phyloP scores from a whole-genome alignment of 2,888 invertebrate genomes.

The Nezara viridula region DNA sequence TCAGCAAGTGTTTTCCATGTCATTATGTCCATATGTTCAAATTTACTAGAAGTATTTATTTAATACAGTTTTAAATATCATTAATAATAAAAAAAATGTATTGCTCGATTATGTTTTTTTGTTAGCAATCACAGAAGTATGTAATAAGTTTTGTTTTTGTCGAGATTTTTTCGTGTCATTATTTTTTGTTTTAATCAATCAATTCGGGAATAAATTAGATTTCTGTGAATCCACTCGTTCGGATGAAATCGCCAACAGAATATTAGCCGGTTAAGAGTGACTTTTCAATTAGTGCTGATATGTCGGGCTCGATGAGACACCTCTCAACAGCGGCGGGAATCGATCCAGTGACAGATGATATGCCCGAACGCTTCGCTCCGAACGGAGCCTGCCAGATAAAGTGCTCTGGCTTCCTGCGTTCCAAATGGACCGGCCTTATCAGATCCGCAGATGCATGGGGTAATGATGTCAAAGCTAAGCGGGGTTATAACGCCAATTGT shows the following conservation, averaged over 20 bases:
- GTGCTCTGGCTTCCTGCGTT: neutral
- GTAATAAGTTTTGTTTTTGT: no score
- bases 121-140: no score
- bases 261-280: neutral
- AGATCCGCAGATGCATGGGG: neutral
- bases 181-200: no score
- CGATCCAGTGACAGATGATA: neutral
- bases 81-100: no score
- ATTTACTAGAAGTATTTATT: no score
- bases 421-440: neutral
- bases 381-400: neutral
- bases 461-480: neutral
- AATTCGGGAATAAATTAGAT: no score
- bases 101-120: no score
- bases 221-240: no score
- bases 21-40: no score
- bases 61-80: no score
- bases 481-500: neutral
- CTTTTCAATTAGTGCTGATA: constrained; percentile 1
- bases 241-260: neutral
- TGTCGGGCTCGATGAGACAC: neutral
- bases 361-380: neutral
- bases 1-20: no score
- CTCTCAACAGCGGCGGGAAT: neutral
- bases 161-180: no score